These are phyloP conservation scores for Podargus strigoides DNA, from an alignment of 2,797 vertebrate genomes.

Conservation along the genomic window DNA sequence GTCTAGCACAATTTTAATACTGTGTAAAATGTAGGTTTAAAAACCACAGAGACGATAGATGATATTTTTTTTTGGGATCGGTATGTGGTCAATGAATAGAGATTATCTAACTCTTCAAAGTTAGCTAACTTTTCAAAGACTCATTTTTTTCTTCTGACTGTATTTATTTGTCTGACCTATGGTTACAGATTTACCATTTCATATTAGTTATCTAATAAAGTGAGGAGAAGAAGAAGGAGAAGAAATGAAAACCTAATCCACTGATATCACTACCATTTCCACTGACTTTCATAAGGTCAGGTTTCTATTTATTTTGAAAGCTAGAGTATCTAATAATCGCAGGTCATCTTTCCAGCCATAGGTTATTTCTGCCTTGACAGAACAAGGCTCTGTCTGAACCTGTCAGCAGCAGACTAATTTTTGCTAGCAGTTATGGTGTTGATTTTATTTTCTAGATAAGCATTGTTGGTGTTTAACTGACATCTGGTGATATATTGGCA, in stretches of 20 bases:
- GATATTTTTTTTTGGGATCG: neutral
- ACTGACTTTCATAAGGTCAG: neutral
- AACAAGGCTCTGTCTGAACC: neutral
- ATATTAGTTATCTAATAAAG: neutral
- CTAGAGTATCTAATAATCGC: neutral
- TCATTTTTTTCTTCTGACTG: neutral
- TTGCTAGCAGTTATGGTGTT: neutral
- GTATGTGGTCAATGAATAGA: neutral
- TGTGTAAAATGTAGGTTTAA: neutral
- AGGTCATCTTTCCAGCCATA: neutral
- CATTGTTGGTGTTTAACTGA: neutral
- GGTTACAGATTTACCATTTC: neutral
- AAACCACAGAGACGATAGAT: neutral
- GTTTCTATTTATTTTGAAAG: neutral
- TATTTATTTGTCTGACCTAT: neutral
- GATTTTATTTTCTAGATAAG: neutral
- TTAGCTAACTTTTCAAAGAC: neutral
- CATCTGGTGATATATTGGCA: neutral
- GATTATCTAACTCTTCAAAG: neutral
- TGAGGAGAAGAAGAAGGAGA: neutral
- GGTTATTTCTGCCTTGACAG: neutral
- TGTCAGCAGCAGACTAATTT: neutral
- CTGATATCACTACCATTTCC: neutral
- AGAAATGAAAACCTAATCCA: neutral
- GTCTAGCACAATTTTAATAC: neutral